These are phyloP conservation scores for Temnothorax unifasciatus DNA, from an alignment of 2,888 invertebrate genomes.

Conservation along the genomic window DNA sequence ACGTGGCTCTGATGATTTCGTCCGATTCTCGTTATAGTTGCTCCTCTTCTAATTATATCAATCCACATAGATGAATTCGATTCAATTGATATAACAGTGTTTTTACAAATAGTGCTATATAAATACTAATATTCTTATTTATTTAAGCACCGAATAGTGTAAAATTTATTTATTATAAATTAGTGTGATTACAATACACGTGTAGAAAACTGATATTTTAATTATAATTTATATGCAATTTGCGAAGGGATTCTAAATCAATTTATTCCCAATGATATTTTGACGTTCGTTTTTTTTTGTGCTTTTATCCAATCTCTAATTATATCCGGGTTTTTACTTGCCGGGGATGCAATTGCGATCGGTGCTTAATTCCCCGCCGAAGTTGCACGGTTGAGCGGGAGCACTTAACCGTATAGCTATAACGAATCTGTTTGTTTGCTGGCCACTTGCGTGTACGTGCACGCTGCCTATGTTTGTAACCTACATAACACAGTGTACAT, in stretches of 20 bases:
- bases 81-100: neutral
- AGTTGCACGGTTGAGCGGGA: slow-evolving; percentile 27
- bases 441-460: slow-evolving; percentile 2
- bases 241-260: neutral
- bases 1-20: neutral
- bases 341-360: slow-evolving; percentile 19
- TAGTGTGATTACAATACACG: neutral
- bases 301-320: neutral
- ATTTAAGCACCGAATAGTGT: neutral
- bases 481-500: neutral
- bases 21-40: neutral
- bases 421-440: slow-evolving; percentile 45
- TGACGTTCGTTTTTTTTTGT: neutral
- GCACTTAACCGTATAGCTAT: slow-evolving; percentile 58
- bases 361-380: neutral
- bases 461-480: neutral
- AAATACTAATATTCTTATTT: neutral
- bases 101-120: neutral
- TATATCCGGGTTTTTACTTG: neutral
- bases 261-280: neutral
- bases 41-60: neutral
- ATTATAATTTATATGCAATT: slow-evolving; percentile 1
- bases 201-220: neutral
- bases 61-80: neutral
- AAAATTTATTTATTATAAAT: neutral